Percentiles rank a stretch among this genome's conserved stretches.
Evolutionary conservation across 2,797 vertebrate species (phyloP).

Genomic region (Okamejei kenojei): DNA sequence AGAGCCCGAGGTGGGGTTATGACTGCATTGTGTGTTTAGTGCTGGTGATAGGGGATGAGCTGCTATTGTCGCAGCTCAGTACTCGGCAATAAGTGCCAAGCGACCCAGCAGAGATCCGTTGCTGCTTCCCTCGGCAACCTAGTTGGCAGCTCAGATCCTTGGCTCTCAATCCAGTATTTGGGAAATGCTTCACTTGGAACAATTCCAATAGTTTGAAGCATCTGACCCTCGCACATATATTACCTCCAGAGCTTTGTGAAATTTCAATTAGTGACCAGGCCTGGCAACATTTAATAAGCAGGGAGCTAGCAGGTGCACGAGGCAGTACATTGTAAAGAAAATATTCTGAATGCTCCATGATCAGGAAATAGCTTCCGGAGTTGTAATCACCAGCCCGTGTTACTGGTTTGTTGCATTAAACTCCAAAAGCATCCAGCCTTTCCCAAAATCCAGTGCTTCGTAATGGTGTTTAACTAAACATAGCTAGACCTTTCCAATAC

Average conservation of each 20-base stretch:
- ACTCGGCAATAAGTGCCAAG: neutral
- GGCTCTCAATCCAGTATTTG: neutral
- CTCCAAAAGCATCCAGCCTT: neutral
- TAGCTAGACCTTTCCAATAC: neutral
- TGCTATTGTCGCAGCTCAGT: neutral
- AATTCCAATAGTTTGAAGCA: neutral
- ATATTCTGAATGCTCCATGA: neutral
- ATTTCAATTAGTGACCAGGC: neutral
- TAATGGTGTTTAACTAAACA: too few species aligned
- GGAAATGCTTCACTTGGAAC: neutral
- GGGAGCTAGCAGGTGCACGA: neutral
- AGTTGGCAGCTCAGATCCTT: neutral
- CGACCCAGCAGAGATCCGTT: neutral
- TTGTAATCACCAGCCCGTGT: neutral
- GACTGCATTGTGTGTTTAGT: too few species aligned
- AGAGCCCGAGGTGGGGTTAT: too few species aligned
- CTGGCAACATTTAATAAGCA: slow-evolving; percentile 16
- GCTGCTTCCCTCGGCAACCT: neutral
- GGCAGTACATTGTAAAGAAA: neutral
- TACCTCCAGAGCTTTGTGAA: neutral
- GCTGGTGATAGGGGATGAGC: too few species aligned
- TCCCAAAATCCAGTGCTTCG: neutral
- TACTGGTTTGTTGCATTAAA: neutral
- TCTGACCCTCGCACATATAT: neutral
- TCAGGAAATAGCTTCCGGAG: neutral